A percentile compares a stretch with the other conserved stretches of the same genome.
Conservation (phyloP, 2,113 vertebrate species). For the Rhombomys opimus region DNA sequence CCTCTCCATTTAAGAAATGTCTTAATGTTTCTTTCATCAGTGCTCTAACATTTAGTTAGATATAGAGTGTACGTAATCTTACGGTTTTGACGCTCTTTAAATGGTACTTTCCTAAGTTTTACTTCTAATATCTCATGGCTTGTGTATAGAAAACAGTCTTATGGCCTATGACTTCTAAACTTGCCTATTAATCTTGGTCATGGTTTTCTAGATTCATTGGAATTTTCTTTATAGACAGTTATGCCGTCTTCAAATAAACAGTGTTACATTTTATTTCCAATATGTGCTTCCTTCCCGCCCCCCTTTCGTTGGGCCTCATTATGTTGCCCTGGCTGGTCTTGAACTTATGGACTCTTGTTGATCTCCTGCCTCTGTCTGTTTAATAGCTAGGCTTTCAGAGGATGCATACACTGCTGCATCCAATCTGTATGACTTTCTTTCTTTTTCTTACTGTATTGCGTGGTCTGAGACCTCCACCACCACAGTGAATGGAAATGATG, state of each 20-base stretch:
- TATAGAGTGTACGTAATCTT: neutral
- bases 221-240: neutral
- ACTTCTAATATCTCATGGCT: conserved; percentile 8
- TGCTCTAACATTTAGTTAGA: neutral
- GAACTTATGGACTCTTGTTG: neutral
- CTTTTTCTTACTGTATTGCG: neutral
- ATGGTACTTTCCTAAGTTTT: neutral
- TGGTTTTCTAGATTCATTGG: conserved; percentile 16
- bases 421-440: neutral
- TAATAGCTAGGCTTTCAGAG: neutral
- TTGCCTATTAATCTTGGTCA: neutral
- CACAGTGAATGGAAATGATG: neutral
- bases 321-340: neutral
- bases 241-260: neutral
- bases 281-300: neutral
- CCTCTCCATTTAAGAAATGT: neutral
- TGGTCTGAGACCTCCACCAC: neutral
- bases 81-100: neutral
- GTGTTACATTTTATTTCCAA: neutral
- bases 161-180: neutral
- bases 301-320: neutral
- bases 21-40: neutral
- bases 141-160: neutral
- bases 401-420: neutral
- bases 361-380: neutral